Percentiles rank a stretch among this genome's conserved stretches.
These are phyloP conservation scores for Acrobasis repandana DNA, from an alignment of 2,888 invertebrate species.

Conservation along the genomic window DNA sequence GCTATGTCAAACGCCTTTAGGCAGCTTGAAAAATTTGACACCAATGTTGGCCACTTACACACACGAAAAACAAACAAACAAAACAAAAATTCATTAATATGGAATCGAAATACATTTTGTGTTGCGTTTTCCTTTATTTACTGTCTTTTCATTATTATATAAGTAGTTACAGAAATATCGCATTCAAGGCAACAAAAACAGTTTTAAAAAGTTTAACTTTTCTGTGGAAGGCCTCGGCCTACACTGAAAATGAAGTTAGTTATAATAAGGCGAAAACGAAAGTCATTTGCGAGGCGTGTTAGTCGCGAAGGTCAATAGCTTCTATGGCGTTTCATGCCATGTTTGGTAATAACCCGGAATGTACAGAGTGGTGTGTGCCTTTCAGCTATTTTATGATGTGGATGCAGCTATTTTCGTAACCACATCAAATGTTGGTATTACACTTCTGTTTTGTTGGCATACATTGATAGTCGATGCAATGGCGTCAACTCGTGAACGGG, in stretches of 20 bases:
- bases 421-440: not conserved
- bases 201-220: slow-evolving; percentile 7
- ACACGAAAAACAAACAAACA: too few species aligned
- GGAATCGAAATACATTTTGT: too few species aligned
- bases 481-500: too few species aligned
- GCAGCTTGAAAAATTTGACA: too few species aligned
- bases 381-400: slow-evolving; percentile 6
- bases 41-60: too few species aligned
- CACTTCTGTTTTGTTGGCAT: not conserved
- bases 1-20: too few species aligned
- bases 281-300: slow-evolving; percentile 45
- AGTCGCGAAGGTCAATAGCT: slow-evolving; percentile 43
- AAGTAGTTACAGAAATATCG: not conserved
- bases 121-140: too few species aligned
- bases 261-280: slow-evolving; percentile 51
- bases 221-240: not conserved
- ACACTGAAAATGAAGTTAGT: slow-evolving; percentile 25
- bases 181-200: slow-evolving; percentile 3
- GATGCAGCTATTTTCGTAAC: not conserved
- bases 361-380: not conserved
- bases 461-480: too few species aligned
- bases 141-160: not conserved
- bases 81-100: too few species aligned
- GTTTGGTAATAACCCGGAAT: slow-evolving; percentile 18
- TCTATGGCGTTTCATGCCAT: slow-evolving; percentile 16